These are phyloP conservation scores for Australoheros facetus DNA, from an alignment of 2,797 vertebrate species.

Conservation along the genomic window DNA sequence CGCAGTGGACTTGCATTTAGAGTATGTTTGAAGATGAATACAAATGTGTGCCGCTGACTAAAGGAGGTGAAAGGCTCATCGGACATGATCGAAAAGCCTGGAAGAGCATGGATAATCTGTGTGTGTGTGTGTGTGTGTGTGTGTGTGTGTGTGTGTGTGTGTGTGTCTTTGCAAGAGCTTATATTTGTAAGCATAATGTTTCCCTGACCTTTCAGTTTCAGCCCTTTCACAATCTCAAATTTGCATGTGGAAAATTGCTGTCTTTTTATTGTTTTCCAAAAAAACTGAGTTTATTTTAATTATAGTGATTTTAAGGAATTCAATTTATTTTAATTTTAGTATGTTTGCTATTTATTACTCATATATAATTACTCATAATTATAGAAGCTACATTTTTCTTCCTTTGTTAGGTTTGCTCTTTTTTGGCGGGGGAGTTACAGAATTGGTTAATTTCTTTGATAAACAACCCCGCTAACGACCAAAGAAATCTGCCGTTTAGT, in stretches of 20 bases:
- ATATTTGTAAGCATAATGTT: slow-evolving; percentile 58
- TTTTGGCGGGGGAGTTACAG: background rate
- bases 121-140: background rate
- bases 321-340: background rate
- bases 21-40: slow-evolving; percentile 83
- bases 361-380: background rate
- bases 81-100: slow-evolving; percentile 73
- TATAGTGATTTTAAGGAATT: background rate
- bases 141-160: too few species aligned
- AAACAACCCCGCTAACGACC: background rate
- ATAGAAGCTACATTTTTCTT: background rate
- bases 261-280: slow-evolving; percentile 16
- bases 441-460: background rate
- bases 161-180: slow-evolving; percentile 21
- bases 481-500: slow-evolving; percentile 8
- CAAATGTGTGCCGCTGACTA: slow-evolving; percentile 73
- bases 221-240: slow-evolving; percentile 31
- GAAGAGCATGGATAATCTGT: slow-evolving; percentile 42
- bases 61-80: slow-evolving; percentile 67
- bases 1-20: slow-evolving; percentile 81
- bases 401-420: background rate
- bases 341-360: background rate
- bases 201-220: slow-evolving; percentile 69
- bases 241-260: slow-evolving; percentile 34
- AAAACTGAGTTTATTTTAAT: background rate